A percentile compares a stretch with the other conserved stretches of the same genome.
Conservation (phyloP, 1,140 invertebrate species). For the Metaphire vulgaris region DNA sequence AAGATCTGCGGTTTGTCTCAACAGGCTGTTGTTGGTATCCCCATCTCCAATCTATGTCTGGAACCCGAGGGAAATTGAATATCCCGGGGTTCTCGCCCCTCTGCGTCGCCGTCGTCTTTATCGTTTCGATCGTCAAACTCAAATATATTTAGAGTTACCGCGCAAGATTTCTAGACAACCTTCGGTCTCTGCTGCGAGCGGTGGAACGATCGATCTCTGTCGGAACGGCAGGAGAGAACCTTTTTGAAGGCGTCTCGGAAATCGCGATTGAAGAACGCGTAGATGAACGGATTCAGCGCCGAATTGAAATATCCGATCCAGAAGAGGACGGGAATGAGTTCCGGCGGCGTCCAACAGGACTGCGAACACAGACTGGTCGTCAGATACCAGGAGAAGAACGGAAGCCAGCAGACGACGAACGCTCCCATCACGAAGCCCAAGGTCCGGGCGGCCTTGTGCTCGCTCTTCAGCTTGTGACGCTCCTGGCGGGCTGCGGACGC, state of each 20-base stretch:
- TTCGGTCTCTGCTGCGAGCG: too few relatives aligned
- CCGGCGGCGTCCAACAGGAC: conserved; percentile 70
- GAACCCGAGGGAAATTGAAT: too few relatives aligned
- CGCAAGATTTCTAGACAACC: too few relatives aligned
- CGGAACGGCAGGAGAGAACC: conserved; percentile 32
- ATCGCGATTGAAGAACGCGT: conserved; percentile 97
- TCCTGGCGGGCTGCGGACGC: neutral
- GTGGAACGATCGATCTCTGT: too few relatives aligned
- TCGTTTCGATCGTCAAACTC: too few relatives aligned
- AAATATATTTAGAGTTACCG: too few relatives aligned
- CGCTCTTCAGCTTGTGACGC: conserved; percentile 57
- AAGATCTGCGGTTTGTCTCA: too few relatives aligned
- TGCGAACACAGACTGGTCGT: conserved; percentile 71
- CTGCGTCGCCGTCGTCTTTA: too few relatives aligned
- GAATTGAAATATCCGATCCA: conserved; percentile 99
- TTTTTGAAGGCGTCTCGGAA: conserved; percentile 83
- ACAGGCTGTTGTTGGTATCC: too few relatives aligned
- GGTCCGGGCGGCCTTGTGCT: conserved; percentile 93
- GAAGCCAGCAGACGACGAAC: conserved; percentile 90
- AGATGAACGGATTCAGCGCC: conserved; percentile 91
- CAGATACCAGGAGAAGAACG: conserved; percentile 80
- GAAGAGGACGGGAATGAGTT: conserved; percentile 82
- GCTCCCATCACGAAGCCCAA: conserved; percentile 91
- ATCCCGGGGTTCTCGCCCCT: too few relatives aligned
- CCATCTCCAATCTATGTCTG: too few relatives aligned